phyloP scores from a whole-genome alignment of 2,888 invertebrate genomes.

The Athetis lepigone region DNA sequence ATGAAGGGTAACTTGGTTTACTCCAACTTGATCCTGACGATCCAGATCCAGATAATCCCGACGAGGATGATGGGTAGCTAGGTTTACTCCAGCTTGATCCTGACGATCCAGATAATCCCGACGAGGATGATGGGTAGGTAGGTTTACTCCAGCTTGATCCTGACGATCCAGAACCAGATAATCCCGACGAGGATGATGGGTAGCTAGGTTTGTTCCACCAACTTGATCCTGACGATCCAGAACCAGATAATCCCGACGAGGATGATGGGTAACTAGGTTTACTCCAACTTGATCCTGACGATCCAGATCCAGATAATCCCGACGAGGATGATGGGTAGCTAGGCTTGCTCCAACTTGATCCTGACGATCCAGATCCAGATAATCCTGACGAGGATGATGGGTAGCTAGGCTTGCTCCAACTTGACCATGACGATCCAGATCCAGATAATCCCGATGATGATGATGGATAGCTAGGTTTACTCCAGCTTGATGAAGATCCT shows the following conservation, averaged over 20 bases:
- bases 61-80: slow-evolving; percentile 28
- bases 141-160: too few relatives aligned
- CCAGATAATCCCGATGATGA: slow-evolving; percentile 35
- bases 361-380: slow-evolving; percentile 18
- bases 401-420: too few relatives aligned
- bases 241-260: slow-evolving; percentile 31
- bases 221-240: slow-evolving; percentile 17
- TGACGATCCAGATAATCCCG: slow-evolving; percentile 28
- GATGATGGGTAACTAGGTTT: slow-evolving; percentile 48
- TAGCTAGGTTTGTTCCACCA: background rate
- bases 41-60: slow-evolving; percentile 24
- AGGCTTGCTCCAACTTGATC: slow-evolving; percentile 11
- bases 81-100: slow-evolving; percentile 30
- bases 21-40: slow-evolving; percentile 2
- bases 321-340: slow-evolving; percentile 46
- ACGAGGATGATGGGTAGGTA: slow-evolving; percentile 32
- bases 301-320: slow-evolving; percentile 26
- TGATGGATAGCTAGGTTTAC: slow-evolving; percentile 48
- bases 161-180: slow-evolving; percentile 10
- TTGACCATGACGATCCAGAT: slow-evolving; percentile 31
- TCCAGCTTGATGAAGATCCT: too few relatives aligned
- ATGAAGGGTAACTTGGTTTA: slow-evolving; percentile 22
- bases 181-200: slow-evolving; percentile 25
- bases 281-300: too few relatives aligned
- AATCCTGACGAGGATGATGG: slow-evolving; percentile 46